These are phyloP conservation scores for Pseudochaenichthys georgianus DNA, from an alignment of 2,797 vertebrate genomes.

Conservation along the genomic window DNA sequence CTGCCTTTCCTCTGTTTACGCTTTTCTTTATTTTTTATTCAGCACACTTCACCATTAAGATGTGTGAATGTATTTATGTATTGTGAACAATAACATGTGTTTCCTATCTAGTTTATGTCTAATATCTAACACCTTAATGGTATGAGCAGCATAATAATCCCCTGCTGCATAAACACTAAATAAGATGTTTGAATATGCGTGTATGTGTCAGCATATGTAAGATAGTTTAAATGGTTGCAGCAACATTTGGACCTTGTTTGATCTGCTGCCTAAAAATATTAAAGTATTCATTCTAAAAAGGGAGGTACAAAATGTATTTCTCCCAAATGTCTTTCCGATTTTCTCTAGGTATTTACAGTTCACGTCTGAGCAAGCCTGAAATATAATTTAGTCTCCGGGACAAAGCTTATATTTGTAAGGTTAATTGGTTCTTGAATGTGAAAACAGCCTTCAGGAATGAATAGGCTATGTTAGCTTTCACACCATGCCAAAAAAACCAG, in stretches of 20 bases:
- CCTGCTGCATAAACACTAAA: too few species aligned
- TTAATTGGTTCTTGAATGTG: slow-evolving; percentile 10
- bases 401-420: background rate
- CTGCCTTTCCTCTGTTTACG: slow-evolving; percentile 19
- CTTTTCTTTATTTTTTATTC: background rate
- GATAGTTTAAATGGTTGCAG: too few species aligned
- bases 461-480: background rate
- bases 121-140: too few species aligned
- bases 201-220: too few species aligned
- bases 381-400: background rate
- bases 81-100: too few species aligned
- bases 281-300: too few species aligned
- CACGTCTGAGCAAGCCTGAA: background rate
- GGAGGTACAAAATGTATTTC: too few species aligned
- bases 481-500: slow-evolving; percentile 5
- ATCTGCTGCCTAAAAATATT: too few species aligned
- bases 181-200: too few species aligned
- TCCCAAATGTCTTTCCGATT: background rate
- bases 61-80: background rate
- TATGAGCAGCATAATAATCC: too few species aligned
- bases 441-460: slow-evolving; percentile 10
- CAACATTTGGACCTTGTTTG: too few species aligned
- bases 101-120: too few species aligned
- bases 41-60: background rate
- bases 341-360: background rate